Base-by-base conservation (phyloP, 2,888 invertebrate species). In the Pandemis heparana region DNA sequence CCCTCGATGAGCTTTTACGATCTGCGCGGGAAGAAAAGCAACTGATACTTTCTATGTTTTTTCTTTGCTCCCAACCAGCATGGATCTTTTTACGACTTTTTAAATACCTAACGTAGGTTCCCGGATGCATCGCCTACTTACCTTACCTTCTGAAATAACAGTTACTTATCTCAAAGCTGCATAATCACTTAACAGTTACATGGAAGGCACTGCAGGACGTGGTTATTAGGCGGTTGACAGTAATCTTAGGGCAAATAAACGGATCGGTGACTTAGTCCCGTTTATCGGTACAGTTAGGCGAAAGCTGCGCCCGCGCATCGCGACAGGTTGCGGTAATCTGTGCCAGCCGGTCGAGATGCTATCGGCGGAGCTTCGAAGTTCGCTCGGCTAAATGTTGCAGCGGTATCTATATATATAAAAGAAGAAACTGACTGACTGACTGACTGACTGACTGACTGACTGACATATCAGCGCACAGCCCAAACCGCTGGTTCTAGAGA, bases 271-370 rank as follows among this genome's bases (percentile, higher is more conserved):
- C 38, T 62, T 62, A 56, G 72, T 72, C 72, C 83, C 81, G 84
- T 84, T 83, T 83, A 85, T 81, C 82, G 80, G 77, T 83, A 87
- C 87, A 87, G 87, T 87, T 87, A 87, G 83, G 81, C 72, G 85
- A 86, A 87, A 86, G 86, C 84, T 82, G 80, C 79, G 80, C 82
- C 16, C 81, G 80, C 78, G 80, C 82, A 80, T 82, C 63, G 71
- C 79, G 78, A 80, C 84, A 85, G 82, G 84, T 85, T 80, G 76
- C 73, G 69, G 48, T 41, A 66, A 73, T 70, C 70, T 75, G 75
- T 75, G 70, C 72, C 73, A 75, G 73, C 72, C 72, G 70, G 66
- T 65, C 69, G 71, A 48, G 48, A 70, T 41, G 59, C 61, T 77
- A 65, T 63, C 66, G 41, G 6, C 61, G 23, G 63, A 63, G 63